Conservation (phyloP, 2,888 invertebrate species). For the Sepioteuthis lessoniana region DNA sequence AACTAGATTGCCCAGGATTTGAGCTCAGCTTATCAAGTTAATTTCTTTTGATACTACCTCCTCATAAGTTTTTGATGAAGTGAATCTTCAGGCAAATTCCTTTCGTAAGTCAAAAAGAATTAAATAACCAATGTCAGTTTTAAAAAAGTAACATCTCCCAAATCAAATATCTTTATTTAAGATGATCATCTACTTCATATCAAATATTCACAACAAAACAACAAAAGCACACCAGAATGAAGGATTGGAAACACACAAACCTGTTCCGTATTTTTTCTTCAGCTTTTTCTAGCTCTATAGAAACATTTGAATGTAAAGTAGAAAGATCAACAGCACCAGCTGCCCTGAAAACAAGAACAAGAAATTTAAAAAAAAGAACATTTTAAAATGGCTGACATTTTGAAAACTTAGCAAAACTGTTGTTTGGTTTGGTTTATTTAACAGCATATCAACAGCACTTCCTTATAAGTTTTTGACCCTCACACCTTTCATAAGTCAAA, state of each 20-base stretch:
- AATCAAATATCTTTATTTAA: not conserved
- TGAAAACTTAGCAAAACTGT: no score
- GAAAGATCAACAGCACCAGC: constrained; percentile 75
- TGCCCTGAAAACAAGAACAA: constrained; percentile 58
- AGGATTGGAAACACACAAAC: constrained; percentile 53
- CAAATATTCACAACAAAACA: not conserved
- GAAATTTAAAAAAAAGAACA: not conserved
- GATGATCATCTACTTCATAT: not conserved
- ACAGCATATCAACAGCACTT: no score
- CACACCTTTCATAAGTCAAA: no score
- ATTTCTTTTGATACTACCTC: no score
- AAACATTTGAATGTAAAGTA: constrained; percentile 72
- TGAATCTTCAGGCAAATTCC: no score
- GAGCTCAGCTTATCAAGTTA: no score
- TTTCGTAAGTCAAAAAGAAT: no score
- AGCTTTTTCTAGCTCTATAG: constrained; percentile 73
- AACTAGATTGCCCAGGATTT: no score
- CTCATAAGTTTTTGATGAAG: no score
- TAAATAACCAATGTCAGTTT: not conserved
- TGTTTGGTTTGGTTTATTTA: no score
- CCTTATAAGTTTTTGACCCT: no score
- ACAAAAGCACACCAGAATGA: not conserved
- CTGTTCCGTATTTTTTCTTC: constrained; percentile 74
- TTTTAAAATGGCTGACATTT: not conserved
- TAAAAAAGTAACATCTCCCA: not conserved